Percentiles rank a stretch among this genome's conserved stretches.
Conservation (phyloP, 2,888 invertebrate species). For the Microctonus aethiopoides region DNA sequence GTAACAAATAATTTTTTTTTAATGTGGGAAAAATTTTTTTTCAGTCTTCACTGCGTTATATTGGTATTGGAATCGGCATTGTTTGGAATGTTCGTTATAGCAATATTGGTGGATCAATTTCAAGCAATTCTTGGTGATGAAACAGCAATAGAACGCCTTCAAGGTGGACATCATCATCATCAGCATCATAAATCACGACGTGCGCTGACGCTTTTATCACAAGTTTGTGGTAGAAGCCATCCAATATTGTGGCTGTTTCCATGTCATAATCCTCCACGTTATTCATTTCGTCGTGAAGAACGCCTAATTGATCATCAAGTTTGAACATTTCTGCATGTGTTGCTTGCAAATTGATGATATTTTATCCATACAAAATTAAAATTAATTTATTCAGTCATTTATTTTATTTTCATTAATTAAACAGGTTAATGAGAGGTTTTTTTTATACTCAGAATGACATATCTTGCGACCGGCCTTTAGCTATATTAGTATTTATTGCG, state of each 20-base stretch:
- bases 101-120: conserved; percentile 87
- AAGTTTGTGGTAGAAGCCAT: conserved; percentile 83
- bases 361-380: not conserved
- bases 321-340: conserved; percentile 40
- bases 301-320: conserved; percentile 63
- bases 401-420: conserved; percentile 19
- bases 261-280: conserved; percentile 68
- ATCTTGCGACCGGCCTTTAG: conserved; percentile 35
- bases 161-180: conserved; percentile 74
- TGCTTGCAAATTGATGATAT: conserved; percentile 5
- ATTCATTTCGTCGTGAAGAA: conserved; percentile 60
- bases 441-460: conserved; percentile 36
- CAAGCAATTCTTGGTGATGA: conserved; percentile 87
- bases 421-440: not conserved
- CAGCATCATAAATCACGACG: conserved; percentile 70
- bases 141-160: conserved; percentile 84
- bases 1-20: not conserved
- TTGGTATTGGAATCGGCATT: conserved; percentile 83
- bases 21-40: no score
- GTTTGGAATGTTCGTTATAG: conserved; percentile 89
- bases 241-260: conserved; percentile 80
- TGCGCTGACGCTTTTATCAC: conserved; percentile 75
- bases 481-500: conserved; percentile 20
- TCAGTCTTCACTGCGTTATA: conserved; percentile 84
- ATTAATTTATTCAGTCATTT: not conserved